Percentiles rank a stretch among this genome's conserved stretches.
phyloP scores from a whole-genome alignment of 2,797 vertebrate genomes.

The Octomys mimax region DNA sequence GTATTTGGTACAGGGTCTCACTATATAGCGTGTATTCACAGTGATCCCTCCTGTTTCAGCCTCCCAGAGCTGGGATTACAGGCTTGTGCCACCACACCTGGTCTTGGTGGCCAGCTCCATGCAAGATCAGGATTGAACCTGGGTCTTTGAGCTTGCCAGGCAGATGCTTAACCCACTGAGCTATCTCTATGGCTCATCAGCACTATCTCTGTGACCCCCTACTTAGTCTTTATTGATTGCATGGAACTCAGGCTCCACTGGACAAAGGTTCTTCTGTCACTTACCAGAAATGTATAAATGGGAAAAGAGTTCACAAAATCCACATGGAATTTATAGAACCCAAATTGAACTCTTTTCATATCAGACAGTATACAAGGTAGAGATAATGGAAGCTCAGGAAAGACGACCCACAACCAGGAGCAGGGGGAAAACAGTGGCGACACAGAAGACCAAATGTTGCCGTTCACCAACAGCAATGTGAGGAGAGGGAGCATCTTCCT shows the following conservation, averaged over 20 bases:
- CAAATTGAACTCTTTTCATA: neutral
- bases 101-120: no score
- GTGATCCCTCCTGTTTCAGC: no score
- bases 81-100: no score
- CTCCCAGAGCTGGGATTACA: no score
- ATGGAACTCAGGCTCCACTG: neutral
- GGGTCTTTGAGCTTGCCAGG: no score
- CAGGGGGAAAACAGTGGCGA: neutral
- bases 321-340: neutral
- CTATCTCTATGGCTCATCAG: no score
- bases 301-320: neutral
- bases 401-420: neutral
- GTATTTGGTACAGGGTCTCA: no score
- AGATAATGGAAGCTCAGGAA: neutral
- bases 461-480: fast-evolving
- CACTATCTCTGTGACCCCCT: no score
- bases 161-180: no score
- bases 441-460: neutral
- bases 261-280: neutral
- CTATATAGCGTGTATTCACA: no score
- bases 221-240: neutral
- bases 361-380: neutral
- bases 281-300: neutral
- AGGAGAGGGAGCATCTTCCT: fast-evolving
- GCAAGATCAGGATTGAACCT: no score